Evolutionary conservation across 2,797 vertebrate genomes (phyloP).

Genomic region (Spinus pinus): DNA sequence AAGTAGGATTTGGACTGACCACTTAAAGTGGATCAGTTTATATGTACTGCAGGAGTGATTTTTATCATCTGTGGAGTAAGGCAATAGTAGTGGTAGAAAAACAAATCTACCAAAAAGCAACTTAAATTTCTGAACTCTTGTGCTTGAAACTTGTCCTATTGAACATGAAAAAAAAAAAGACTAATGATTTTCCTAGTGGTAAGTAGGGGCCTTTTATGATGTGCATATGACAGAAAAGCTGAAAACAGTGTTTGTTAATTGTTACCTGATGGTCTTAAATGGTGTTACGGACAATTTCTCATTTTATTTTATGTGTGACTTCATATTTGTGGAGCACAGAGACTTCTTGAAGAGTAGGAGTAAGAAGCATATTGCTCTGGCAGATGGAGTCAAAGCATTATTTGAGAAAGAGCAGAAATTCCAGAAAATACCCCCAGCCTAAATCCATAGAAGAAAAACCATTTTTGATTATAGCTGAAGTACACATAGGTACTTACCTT

Average conservation of each 20-base stretch:
- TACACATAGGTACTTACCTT: not conserved
- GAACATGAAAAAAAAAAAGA: not conserved
- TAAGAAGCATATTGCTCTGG: constrained; percentile 14
- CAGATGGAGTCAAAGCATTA: constrained; percentile 19
- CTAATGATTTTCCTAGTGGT: not conserved
- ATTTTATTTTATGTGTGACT: constrained; percentile 1
- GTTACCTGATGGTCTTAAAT: not conserved
- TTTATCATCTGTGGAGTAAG: not conserved
- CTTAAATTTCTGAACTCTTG: not conserved
- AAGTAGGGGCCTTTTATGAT: not conserved
- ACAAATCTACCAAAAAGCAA: not conserved
- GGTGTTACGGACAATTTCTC: not conserved
- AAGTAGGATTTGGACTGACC: not conserved
- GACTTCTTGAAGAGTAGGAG: constrained; percentile 18
- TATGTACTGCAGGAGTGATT: not conserved
- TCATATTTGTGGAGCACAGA: not conserved
- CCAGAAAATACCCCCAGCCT: not conserved
- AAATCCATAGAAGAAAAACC: not conserved
- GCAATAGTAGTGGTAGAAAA: not conserved
- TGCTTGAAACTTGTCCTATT: not conserved
- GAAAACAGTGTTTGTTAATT: not conserved
- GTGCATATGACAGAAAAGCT: not conserved
- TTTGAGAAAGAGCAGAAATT: not conserved
- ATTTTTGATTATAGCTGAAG: not conserved
- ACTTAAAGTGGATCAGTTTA: not conserved